Base-by-base conservation (phyloP, 2,797 vertebrate genomes). In the Melanotaenia parkinsoni region DNA sequence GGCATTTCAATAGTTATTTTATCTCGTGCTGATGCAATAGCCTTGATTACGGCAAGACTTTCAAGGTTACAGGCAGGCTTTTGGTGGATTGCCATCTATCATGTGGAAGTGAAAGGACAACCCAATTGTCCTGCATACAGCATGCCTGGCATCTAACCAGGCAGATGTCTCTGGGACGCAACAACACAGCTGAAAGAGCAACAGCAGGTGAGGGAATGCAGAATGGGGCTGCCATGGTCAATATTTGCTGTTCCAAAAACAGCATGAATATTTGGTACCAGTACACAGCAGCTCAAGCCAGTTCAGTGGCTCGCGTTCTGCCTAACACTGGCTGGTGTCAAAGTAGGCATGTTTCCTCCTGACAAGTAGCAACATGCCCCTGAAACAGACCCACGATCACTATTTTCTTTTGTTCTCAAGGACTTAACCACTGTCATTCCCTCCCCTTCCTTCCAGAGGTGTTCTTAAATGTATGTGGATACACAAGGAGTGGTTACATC, bases 1-100 rank as follows among this genome's bases (percentile, higher is more conserved):
- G 69, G 79, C 84, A 68, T 85, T 91, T 77, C 63, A 69, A 47
- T 51, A 64, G 58, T 85, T 75, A 45, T 80, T 88, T 77, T 59
- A 85, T 79, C 67, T 82, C 84, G 40, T 32, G 79, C 86, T 76
- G 84, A 90, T 83, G 76, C 87, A 73, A 81, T 80, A 60, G 81
- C 78, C 77, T 84, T 89, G 87, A 87, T 91, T 81, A 86, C 86
- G 80, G 68, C 67, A 59, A 80, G 58, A 59, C 67, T 89, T 84
- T 92, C 91, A 92, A 94, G 93, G 93, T 92, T 86, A 91, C 77
- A 76, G 79, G 80, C 77, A 63, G 58, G 85, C 67, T 79, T 80
- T 91, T 91, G 91, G 91, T 89, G 84, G 73, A 74, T 71, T 84
- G 90, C 90, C 92, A 94, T 93, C 90, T 86, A 92, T 92, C 92